Base-by-base conservation (phyloP, 2,888 invertebrate genomes). In the Tethea ocularis region DNA sequence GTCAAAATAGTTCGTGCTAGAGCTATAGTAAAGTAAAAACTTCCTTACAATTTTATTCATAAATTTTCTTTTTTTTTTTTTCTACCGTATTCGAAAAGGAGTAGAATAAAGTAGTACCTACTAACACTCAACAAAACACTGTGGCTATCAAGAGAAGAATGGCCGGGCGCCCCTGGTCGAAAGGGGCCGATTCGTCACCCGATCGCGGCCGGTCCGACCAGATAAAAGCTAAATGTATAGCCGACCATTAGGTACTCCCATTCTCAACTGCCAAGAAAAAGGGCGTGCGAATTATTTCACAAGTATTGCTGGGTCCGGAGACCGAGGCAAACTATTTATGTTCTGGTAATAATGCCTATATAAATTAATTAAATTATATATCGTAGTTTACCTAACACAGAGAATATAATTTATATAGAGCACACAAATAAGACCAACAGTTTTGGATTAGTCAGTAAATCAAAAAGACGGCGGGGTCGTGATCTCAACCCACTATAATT, bases 201-300 rank as follows among this genome's bases (percentile, higher is more conserved):
- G 46, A 46, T 46, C 46, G 20, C 46, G 20, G 46, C 46, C 46
- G 46, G 46, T n/a, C 46, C 46, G 46, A 20, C 46, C n/a, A 46
- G 46, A 46, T 46, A 46, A 46, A 46, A 20, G 46, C 46, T 46
- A 46, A 46, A 46, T 46, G 46, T 46, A 46, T 46, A n/a, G 46
- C 46, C 17, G 13, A 20, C 20, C 46, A 46, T 46, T 46, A n/a
- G n/a, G n/a, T n/a, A 46, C 46, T 46, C 46, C 46, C 20, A 46
- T 46, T 46, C 46, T 46, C 20, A 20, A 46, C 46, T 46, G 46
- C 46, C 46, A 46, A 17, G 46, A 46, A 46, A 46, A 46, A 46
- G 46, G 20, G 46, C 46, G 46, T 10, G 46, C 17, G 46, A 26
- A 33, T 33, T 54, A 26, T 54, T 23, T 26, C 26, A 29, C 22